Conservation (phyloP, 1,140 invertebrate species). For the Diachasma alloeum region DNA sequence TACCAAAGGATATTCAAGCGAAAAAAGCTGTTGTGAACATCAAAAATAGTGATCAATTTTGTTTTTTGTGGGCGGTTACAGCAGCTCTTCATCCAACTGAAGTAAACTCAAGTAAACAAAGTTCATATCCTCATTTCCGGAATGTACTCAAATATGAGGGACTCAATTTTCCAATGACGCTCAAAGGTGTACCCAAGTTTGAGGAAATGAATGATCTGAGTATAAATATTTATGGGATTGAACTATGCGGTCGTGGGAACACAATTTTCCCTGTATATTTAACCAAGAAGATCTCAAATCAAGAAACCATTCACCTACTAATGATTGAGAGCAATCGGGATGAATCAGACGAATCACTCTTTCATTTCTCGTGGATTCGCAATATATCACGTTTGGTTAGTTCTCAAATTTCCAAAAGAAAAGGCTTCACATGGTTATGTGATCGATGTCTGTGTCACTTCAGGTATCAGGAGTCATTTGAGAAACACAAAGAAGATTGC, state of each 20-base stretch:
- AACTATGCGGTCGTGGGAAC: neutral
- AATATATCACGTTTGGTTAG: too few relatives aligned
- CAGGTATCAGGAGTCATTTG: too few relatives aligned
- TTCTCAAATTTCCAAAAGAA: too few relatives aligned
- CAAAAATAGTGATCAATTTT: conserved; percentile 10
- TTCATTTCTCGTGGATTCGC: neutral
- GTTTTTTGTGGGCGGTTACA: too few relatives aligned
- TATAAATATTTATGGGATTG: neutral
- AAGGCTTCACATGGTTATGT: too few relatives aligned
- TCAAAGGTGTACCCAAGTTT: conserved; percentile 25
- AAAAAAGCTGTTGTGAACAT: conserved; percentile 35
- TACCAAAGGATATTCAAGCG: conserved; percentile 27
- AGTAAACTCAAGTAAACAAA: too few relatives aligned
- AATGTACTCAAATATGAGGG: too few relatives aligned
- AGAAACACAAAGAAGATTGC: too few relatives aligned
- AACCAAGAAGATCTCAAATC: neutral
- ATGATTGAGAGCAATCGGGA: neutral
- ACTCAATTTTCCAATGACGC: too few relatives aligned
- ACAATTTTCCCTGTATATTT: neutral
- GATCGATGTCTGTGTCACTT: too few relatives aligned
- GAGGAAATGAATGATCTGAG: conserved; percentile 31
- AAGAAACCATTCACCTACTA: neutral
- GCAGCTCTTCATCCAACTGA: too few relatives aligned
- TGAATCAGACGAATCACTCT: neutral
- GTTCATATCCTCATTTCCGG: too few relatives aligned